Percentiles rank a stretch among this genome's conserved stretches.
These are phyloP conservation scores for Procavia capensis DNA, from an alignment of 2,113 vertebrate genomes.

Conservation along the genomic window DNA sequence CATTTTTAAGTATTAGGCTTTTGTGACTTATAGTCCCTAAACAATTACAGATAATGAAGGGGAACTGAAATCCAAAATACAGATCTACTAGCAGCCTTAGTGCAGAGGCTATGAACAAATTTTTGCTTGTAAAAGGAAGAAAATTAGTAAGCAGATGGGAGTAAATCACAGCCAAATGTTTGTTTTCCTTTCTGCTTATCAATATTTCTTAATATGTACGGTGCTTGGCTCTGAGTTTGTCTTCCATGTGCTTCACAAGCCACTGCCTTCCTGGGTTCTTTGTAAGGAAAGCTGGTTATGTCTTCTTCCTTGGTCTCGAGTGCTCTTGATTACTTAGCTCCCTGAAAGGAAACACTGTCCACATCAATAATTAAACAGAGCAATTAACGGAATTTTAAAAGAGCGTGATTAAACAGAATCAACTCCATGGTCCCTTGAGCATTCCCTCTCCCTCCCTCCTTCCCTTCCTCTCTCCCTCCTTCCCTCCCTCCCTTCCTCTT, in stretches of 20 bases:
- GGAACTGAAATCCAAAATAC: not conserved
- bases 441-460: constrained; percentile 58
- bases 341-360: constrained; percentile 79
- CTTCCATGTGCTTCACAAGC: not conserved
- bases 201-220: not conserved
- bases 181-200: not conserved
- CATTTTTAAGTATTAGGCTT: constrained; percentile 28
- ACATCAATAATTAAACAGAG: constrained; percentile 91
- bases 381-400: constrained; percentile 91
- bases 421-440: constrained; percentile 78
- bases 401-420: constrained; percentile 88
- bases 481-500: too few species aligned
- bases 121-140: constrained; percentile 13
- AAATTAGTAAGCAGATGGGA: not conserved
- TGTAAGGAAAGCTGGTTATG: constrained; percentile 46
- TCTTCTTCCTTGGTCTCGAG: constrained; percentile 27
- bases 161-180: accelerated
- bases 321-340: constrained; percentile 67
- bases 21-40: constrained; percentile 3
- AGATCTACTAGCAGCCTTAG: too few species aligned
- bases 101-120: too few species aligned
- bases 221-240: not conserved
- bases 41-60: constrained; percentile 3
- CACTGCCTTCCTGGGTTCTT: too few species aligned
- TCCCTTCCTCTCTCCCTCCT: constrained; percentile 64